These are phyloP conservation scores for Haemorhous mexicanus DNA, from an alignment of 2,113 vertebrate genomes.

Conservation along the genomic window DNA sequence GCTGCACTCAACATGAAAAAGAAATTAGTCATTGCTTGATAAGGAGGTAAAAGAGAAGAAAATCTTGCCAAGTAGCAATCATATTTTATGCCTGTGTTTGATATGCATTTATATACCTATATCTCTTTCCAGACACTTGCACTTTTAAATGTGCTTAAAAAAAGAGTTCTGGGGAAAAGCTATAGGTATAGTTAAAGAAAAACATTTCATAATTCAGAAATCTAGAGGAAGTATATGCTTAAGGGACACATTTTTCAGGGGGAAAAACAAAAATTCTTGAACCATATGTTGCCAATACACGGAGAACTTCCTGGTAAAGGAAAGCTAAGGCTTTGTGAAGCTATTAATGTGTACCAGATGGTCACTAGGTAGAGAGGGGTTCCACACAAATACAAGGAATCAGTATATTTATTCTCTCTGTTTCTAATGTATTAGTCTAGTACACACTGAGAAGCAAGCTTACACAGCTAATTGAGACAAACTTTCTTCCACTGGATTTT, in stretches of 20 bases:
- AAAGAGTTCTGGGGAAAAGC: slow-evolving; percentile 64
- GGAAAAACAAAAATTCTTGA: slow-evolving; percentile 8
- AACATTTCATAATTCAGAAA: slow-evolving; percentile 69
- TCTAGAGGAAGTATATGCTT: slow-evolving; percentile 67
- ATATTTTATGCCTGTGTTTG: slow-evolving; percentile 54
- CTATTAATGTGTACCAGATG: slow-evolving; percentile 73
- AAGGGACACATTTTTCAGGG: slow-evolving; percentile 53
- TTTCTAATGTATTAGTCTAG: slow-evolving; percentile 45
- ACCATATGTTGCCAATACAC: slow-evolving; percentile 65
- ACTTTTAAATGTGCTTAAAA: slow-evolving; percentile 62
- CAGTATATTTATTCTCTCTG: slow-evolving; percentile 1
- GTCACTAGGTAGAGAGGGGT: slow-evolving; percentile 58
- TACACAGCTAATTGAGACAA: slow-evolving; percentile 49
- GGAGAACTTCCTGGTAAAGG: slow-evolving; percentile 64
- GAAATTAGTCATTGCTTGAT: slow-evolving; percentile 30
- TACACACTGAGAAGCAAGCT: slow-evolving; percentile 7
- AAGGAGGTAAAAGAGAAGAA: background rate
- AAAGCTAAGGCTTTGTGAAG: slow-evolving; percentile 62
- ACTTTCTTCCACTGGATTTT: slow-evolving; percentile 18
- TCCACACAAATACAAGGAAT: slow-evolving; percentile 59
- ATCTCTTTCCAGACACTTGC: slow-evolving; percentile 21
- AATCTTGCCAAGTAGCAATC: slow-evolving; percentile 35
- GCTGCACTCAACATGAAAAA: slow-evolving; percentile 26
- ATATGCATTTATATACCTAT: slow-evolving; percentile 29
- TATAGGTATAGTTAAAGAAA: slow-evolving; percentile 47